phyloP scores from a whole-genome alignment of 2,888 invertebrate genomes.

The Dendrolimus houi region DNA sequence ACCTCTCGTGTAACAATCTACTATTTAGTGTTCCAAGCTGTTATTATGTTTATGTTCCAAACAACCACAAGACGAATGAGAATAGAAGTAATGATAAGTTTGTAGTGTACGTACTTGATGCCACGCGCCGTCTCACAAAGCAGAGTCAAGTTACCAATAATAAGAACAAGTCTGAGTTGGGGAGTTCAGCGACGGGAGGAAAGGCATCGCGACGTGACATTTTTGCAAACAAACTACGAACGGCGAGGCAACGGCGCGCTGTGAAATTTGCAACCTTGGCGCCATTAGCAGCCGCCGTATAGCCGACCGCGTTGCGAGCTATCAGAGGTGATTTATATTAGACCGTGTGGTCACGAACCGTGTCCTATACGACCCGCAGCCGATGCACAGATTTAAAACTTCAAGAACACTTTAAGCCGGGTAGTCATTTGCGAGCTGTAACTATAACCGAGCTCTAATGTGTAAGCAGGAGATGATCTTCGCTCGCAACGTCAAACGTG shows the following conservation, averaged over 20 bases:
- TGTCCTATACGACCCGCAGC: too few species aligned
- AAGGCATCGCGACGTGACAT: conserved; percentile 52
- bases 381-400: too few species aligned
- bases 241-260: conserved; percentile 30
- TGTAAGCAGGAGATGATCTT: too few species aligned
- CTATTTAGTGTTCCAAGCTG: too few species aligned
- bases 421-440: too few species aligned
- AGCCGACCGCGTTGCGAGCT: conserved; percentile 28
- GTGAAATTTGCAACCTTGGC: conserved; percentile 47
- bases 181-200: conserved; percentile 21
- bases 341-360: too few species aligned
- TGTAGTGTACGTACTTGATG: conserved; percentile 28
- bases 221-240: conserved; percentile 57
- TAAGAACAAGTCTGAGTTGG: conserved; percentile 37
- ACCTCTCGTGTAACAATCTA: too few species aligned
- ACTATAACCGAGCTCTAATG: too few species aligned
- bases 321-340: conserved; percentile 5
- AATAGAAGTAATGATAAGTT: conserved; percentile 17
- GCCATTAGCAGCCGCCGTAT: conserved; percentile 26
- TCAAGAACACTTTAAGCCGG: too few species aligned
- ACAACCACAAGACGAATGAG: not conserved
- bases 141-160: conserved; percentile 43
- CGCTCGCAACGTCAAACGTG: too few species aligned
- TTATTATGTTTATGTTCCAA: too few species aligned
- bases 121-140: conserved; percentile 27